These are phyloP conservation scores for Papilio glaucus DNA, from an alignment of 1,140 invertebrate genomes.

Conservation along the genomic window DNA sequence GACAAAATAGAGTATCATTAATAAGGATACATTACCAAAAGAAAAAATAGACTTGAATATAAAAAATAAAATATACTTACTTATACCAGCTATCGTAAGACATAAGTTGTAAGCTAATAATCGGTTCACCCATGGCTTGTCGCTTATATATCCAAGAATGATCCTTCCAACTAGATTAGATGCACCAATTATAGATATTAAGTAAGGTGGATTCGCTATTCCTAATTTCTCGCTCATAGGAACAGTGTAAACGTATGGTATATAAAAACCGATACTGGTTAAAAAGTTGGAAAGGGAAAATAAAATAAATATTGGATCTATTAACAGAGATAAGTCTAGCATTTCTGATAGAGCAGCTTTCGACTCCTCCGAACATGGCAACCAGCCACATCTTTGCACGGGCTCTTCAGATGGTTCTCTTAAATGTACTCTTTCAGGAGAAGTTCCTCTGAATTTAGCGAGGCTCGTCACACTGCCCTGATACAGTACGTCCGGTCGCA, in stretches of 20 bases:
- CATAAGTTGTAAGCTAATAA: constrained; percentile 94
- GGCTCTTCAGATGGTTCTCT: constrained; percentile 53
- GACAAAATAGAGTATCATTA: constrained; percentile 56
- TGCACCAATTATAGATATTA: constrained; percentile 92
- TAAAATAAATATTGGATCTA: constrained; percentile 94
- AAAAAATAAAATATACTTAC: constrained; percentile 83
- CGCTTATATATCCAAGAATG: constrained; percentile 92
- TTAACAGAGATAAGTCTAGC: constrained; percentile 92
- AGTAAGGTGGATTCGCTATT: constrained; percentile 85
- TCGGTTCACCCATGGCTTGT: constrained; percentile 94
- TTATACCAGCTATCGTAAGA: constrained; percentile 92
- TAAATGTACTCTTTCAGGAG: constrained; percentile 68
- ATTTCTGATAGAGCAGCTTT: constrained; percentile 90
- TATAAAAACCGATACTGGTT: constrained; percentile 98
- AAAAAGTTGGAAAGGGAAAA: constrained; percentile 97
- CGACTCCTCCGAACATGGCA: constrained; percentile 84
- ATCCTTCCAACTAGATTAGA: constrained; percentile 95
- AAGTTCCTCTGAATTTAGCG: constrained; percentile 67
- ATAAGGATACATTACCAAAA: constrained; percentile 21
- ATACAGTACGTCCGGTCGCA: constrained; percentile 94
- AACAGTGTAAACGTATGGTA: constrained; percentile 94
- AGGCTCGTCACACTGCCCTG: constrained; percentile 88
- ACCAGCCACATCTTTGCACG: constrained; percentile 82
- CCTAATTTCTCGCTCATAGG: constrained; percentile 86
- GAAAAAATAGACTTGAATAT: neutral